phyloP scores from a whole-genome alignment of 1,140 invertebrate genomes.

The Lepidostoma basale region DNA sequence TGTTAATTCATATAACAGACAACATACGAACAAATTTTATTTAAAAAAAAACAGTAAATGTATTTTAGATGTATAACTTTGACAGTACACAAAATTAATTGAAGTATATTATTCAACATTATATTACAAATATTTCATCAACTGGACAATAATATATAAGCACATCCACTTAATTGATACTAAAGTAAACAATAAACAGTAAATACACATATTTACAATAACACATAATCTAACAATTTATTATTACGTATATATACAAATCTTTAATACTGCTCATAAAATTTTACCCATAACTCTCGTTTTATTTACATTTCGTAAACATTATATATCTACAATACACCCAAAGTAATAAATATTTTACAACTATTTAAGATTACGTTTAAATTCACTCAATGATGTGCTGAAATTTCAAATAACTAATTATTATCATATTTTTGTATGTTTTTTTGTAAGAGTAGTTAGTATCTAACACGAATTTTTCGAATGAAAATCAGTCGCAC shows the following conservation, averaged over 20 bases:
- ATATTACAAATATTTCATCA: no score
- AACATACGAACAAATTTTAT: no score
- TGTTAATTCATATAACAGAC: no score
- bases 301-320: not conserved
- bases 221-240: no score
- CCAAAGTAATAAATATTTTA: not conserved
- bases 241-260: conserved; percentile 7
- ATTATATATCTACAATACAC: not conserved
- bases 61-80: no score
- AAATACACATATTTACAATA: not conserved
- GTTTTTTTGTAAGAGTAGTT: not conserved
- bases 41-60: no score
- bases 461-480: not conserved
- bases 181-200: not conserved
- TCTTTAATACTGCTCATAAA: conserved; percentile 13
- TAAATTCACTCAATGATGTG: no score
- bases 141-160: no score
- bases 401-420: not conserved
- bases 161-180: not conserved
- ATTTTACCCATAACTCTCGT: not conserved
- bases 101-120: no score
- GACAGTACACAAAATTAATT: no score
- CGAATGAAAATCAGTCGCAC: conserved; percentile 1
- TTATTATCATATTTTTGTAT: not conserved
- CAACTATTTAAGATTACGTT: no score